Evolutionary conservation across 2,113 vertebrate genomes (phyloP).

Genomic region (Callopanchax toddi): DNA sequence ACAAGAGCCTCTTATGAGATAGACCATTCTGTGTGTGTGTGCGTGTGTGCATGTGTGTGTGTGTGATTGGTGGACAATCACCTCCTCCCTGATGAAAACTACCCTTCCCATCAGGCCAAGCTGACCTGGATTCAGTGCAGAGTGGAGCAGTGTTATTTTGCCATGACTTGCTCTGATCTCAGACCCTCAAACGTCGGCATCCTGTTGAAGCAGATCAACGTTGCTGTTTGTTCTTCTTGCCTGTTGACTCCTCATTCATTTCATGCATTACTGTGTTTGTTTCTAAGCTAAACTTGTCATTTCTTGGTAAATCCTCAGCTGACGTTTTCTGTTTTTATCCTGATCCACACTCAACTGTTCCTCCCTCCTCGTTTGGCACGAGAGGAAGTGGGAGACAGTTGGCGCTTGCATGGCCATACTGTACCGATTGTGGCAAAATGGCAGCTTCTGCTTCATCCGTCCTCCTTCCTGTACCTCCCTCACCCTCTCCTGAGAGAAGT

Average conservation of each 20-base stretch:
- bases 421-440: constrained; percentile 67
- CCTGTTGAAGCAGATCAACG: constrained; percentile 35
- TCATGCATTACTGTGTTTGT: constrained; percentile 19
- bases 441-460: constrained; percentile 63
- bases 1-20: too few relatives aligned
- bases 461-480: constrained; percentile 70
- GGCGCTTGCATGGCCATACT: constrained; percentile 47
- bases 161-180: constrained; percentile 45
- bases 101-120: constrained; percentile 59
- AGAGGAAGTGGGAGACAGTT: constrained; percentile 55
- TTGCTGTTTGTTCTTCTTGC: constrained; percentile 37
- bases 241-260: constrained; percentile 43
- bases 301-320: constrained; percentile 6
- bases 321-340: constrained; percentile 26
- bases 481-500: constrained; percentile 81
- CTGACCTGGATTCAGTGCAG: constrained; percentile 67
- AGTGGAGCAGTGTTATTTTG: constrained; percentile 44
- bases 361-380: constrained; percentile 40
- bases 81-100: constrained; percentile 26
- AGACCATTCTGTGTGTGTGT: not conserved
- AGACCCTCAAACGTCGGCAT: constrained; percentile 15
- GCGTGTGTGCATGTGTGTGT: not conserved
- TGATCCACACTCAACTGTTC: constrained; percentile 3
- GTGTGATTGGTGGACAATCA: constrained; percentile 15
- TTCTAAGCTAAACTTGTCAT: constrained; percentile 14